Evolutionary conservation across 2,797 vertebrate genomes (phyloP).

Genomic region (Sciurus carolinensis): DNA sequence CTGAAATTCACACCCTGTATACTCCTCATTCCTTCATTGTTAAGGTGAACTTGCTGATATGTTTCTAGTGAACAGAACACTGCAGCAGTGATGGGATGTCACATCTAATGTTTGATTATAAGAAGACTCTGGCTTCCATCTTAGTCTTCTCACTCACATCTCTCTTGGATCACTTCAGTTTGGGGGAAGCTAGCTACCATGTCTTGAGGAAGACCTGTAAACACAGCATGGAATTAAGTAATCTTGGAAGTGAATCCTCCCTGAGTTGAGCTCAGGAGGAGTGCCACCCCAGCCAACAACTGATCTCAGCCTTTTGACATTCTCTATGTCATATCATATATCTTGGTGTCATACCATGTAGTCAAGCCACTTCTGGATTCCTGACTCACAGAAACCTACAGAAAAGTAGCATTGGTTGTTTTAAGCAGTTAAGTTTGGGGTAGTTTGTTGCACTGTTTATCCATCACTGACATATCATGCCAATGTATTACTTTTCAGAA

Average conservation of each 20-base stretch:
- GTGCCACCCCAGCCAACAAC: not conserved
- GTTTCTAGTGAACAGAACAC: not conserved
- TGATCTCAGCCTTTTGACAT: not conserved
- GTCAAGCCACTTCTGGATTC: not conserved
- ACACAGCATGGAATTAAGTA: not conserved
- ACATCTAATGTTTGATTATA: not conserved
- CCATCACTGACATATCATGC: not conserved
- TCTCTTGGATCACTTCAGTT: not conserved
- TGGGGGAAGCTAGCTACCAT: not conserved
- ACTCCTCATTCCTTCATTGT: not conserved
- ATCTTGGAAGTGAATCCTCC: not conserved
- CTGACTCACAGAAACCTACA: not conserved
- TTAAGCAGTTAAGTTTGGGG: not conserved
- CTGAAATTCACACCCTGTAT: not conserved
- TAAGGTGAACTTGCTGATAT: not conserved
- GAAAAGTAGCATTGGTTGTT: not conserved
- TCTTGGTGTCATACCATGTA: not conserved
- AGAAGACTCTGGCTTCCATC: not conserved
- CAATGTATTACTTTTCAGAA: not conserved
- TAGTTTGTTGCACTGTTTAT: not conserved
- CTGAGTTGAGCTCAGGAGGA: not conserved
- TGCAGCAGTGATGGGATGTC: too few relatives aligned
- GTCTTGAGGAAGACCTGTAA: not conserved
- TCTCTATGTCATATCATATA: not conserved
- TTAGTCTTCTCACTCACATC: not conserved